Evolutionary conservation across 1,140 invertebrate genomes (phyloP).

Genomic region (Brachionus paranguensis): DNA sequence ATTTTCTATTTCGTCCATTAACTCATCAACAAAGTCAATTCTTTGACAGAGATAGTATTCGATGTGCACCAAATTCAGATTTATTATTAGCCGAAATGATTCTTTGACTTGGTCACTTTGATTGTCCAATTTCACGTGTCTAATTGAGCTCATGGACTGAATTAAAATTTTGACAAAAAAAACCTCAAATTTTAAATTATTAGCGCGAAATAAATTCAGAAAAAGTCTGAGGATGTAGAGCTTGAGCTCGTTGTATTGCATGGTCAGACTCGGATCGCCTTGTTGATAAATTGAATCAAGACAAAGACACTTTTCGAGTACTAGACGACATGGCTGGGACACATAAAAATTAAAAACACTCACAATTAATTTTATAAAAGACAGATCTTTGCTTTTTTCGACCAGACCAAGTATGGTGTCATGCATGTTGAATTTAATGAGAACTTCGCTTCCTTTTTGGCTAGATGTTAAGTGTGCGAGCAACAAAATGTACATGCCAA

Average conservation of each 20-base stretch:
- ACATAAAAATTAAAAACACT: slow-evolving; percentile 31
- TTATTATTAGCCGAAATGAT: not conserved
- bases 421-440: not conserved
- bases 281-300: not conserved
- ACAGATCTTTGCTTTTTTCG: not conserved
- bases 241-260: not conserved
- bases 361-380: not conserved
- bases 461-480: not conserved
- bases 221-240: not conserved
- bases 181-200: slow-evolving; percentile 30
- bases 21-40: not conserved
- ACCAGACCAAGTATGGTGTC: not conserved
- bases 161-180: not conserved
- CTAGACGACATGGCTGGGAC: not conserved
- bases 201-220: not conserved
- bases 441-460: not conserved
- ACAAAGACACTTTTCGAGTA: slow-evolving; percentile 16
- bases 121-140: not conserved
- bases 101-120: not conserved
- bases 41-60: not conserved
- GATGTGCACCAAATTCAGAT: not conserved
- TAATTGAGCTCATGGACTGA: not conserved
- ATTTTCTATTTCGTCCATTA: not conserved
- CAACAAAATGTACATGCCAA: not conserved
- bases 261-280: not conserved